Percentiles rank a stretch among this genome's conserved stretches.
phyloP scores from a whole-genome alignment of 1,140 invertebrate genomes.

The Neotoxoptera formosana region DNA sequence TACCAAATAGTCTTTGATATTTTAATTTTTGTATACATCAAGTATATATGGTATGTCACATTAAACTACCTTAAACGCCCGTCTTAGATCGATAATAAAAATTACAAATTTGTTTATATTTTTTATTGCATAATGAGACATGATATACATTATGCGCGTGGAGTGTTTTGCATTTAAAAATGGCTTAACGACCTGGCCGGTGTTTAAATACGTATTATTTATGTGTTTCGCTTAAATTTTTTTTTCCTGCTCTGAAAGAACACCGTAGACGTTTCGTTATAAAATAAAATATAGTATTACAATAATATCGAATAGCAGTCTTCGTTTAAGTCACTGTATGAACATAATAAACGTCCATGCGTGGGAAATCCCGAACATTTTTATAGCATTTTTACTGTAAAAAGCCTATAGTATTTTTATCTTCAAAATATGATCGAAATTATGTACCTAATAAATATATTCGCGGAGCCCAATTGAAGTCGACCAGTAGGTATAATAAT shows the following conservation, averaged over 20 bases:
- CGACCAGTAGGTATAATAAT: not conserved
- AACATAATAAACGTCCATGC: not conserved
- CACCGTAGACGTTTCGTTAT: not conserved
- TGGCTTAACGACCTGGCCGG: not conserved
- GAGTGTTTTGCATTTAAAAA: slow-evolving; percentile 43
- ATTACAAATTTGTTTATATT: not conserved
- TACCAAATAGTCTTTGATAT: not conserved
- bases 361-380: not conserved
- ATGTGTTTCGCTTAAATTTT: not conserved
- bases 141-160: not conserved
- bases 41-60: not conserved
- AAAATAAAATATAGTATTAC: not conserved
- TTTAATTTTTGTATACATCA: not conserved
- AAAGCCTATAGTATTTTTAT: slow-evolving; percentile 11
- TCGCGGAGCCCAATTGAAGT: not conserved
- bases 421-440: not conserved
- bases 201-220: slow-evolving; percentile 43
- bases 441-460: not conserved
- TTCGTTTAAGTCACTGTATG: not conserved
- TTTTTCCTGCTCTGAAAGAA: not conserved
- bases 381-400: not conserved
- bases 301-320: not conserved
- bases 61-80: not conserved
- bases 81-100: not conserved
- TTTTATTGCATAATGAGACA: slow-evolving; percentile 25